Evolutionary conservation across 64 coral and sea anemone genomes (phyloP).

Genomic region (Actinia tenebrosa): DNA sequence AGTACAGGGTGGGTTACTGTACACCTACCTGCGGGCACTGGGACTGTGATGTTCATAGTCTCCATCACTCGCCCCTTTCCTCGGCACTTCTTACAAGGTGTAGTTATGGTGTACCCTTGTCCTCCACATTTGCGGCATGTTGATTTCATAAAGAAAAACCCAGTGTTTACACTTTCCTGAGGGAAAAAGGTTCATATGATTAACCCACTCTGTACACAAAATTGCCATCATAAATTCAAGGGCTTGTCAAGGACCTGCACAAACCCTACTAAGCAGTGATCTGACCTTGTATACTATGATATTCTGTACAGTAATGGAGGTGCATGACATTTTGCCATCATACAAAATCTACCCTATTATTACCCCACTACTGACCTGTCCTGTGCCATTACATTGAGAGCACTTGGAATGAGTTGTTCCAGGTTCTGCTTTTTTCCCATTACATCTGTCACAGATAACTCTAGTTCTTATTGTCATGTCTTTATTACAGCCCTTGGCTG

Average conservation of each 20-base stretch:
- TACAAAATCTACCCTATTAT: neutral
- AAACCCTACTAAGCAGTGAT: no score
- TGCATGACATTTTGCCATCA: no score
- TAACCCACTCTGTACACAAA: no score
- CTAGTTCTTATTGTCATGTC: constrained; percentile 79
- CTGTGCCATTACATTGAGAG: constrained; percentile 85
- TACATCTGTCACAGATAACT: constrained; percentile 80
- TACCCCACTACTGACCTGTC: constrained; percentile 44
- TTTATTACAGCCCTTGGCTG: constrained; percentile 90
- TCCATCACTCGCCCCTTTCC: constrained; percentile 77
- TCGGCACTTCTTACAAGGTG: constrained; percentile 83
- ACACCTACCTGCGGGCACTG: constrained; percentile 83
- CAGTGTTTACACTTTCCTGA: constrained; percentile 92
- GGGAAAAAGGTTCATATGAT: neutral
- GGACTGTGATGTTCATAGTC: constrained; percentile 81
- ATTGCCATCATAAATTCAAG: no score
- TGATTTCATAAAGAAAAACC: constrained; percentile 90
- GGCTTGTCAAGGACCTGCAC: no score
- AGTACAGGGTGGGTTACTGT: no score
- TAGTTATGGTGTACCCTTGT: constrained; percentile 68
- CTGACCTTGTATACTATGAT: no score
- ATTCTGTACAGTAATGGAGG: no score
- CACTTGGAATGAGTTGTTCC: constrained; percentile 85
- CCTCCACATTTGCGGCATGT: constrained; percentile 94
- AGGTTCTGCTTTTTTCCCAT: constrained; percentile 90